Evolutionary conservation across 2,113 vertebrate genomes (phyloP).

Genomic region (Stigmatopora argus): DNA sequence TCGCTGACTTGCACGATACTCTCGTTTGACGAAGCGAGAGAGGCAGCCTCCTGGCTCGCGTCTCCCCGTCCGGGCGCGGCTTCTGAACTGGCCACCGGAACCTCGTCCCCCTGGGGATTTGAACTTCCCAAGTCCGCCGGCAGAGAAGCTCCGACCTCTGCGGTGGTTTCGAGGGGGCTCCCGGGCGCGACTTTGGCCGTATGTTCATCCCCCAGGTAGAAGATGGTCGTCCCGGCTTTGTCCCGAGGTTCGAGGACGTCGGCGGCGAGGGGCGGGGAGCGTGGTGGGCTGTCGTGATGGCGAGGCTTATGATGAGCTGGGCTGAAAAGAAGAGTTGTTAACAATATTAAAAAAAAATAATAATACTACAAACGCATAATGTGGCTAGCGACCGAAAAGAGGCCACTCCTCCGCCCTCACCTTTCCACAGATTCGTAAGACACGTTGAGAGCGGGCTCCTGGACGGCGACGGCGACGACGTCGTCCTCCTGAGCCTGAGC

Average conservation of each 20-base stretch:
- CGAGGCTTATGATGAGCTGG: slow-evolving; percentile 59
- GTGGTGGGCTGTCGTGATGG: slow-evolving; percentile 22
- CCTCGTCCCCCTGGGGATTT: neutral
- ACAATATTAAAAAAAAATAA: neutral
- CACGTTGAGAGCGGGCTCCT: slow-evolving; percentile 50
- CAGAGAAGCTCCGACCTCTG: slow-evolving; percentile 47
- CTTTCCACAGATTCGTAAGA: slow-evolving; percentile 74
- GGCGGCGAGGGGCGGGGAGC: neutral
- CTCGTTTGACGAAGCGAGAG: slow-evolving; percentile 37
- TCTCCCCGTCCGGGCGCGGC: neutral
- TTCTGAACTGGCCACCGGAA: neutral
- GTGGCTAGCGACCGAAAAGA: neutral
- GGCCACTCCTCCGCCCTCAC: slow-evolving; percentile 20
- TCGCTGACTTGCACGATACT: slow-evolving; percentile 55
- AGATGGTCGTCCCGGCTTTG: slow-evolving; percentile 8
- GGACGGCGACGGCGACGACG: slow-evolving; percentile 23
- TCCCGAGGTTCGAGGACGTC: slow-evolving; percentile 14
- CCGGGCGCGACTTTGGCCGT: neutral
- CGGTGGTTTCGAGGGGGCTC: slow-evolving; percentile 38
- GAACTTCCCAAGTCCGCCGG: neutral
- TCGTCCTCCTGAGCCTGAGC: slow-evolving; percentile 80
- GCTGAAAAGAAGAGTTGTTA: slow-evolving; percentile 33
- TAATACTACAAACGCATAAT: neutral
- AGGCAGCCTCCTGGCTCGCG: slow-evolving; percentile 14
- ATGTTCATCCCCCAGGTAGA: slow-evolving; percentile 33